These are phyloP conservation scores for Entomyzon cyanotis DNA, from an alignment of 2,113 vertebrate genomes.

Conservation along the genomic window DNA sequence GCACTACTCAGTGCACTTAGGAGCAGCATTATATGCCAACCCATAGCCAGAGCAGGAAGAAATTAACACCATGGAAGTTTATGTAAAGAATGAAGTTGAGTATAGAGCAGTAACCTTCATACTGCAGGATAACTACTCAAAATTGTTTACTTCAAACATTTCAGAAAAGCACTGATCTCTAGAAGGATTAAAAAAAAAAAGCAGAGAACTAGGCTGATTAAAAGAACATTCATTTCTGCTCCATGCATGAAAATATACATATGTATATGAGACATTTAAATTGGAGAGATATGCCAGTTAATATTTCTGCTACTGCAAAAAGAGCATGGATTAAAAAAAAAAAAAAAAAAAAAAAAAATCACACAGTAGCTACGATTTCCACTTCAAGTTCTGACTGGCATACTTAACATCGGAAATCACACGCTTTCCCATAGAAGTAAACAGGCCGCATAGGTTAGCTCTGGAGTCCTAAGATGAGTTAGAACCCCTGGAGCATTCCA, in stretches of 20 bases:
- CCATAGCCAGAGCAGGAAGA: background rate
- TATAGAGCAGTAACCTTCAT: background rate
- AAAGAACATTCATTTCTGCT: slow-evolving; percentile 32
- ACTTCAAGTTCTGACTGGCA: background rate
- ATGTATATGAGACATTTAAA: slow-evolving; percentile 41
- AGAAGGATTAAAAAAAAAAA: background rate
- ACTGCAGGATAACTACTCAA: background rate
- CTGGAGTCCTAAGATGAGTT: background rate
- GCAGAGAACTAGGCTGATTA: background rate
- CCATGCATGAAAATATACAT: background rate
- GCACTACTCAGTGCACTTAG: accelerated
- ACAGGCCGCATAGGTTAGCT: background rate
- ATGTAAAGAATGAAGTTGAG: background rate
- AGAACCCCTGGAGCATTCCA: background rate
- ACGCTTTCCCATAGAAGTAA: background rate
- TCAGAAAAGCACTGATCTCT: background rate
- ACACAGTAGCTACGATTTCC: background rate
- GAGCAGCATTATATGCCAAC: background rate
- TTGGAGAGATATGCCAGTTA: background rate
- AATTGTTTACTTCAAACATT: background rate
- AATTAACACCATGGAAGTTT: background rate
- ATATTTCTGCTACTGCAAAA: background rate
- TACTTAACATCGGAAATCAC: background rate
- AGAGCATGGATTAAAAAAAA: background rate
- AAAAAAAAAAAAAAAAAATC: background rate